Conservation (phyloP, 2,888 invertebrate genomes). For the Pseudococcus jackbeardsleyi region DNA sequence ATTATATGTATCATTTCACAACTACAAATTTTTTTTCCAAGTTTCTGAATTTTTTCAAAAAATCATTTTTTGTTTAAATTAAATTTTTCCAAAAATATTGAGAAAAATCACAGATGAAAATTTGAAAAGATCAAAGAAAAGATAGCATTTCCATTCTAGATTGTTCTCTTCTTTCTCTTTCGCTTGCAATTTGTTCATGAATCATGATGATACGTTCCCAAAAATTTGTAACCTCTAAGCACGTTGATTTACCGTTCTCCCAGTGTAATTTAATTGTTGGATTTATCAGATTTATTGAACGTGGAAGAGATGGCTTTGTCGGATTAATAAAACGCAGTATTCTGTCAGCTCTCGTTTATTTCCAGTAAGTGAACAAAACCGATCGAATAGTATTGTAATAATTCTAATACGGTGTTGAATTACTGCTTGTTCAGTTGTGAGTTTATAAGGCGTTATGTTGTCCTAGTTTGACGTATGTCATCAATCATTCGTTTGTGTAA, state of each 20-base stretch:
- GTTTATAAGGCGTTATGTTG: conserved; percentile 1
- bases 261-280: conserved; percentile 58
- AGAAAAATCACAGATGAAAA: conserved; percentile 18
- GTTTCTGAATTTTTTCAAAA: too few relatives aligned
- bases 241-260: conserved; percentile 60
- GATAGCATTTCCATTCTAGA: conserved; percentile 51
- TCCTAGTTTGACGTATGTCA: conserved; percentile 15
- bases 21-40: too few relatives aligned
- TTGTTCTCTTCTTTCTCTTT: conserved; percentile 29
- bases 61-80: neutral
- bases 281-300: conserved; percentile 57
- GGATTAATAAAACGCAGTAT: conserved; percentile 55
- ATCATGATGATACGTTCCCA: conserved; percentile 61
- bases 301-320: conserved; percentile 57
- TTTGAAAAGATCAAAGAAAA: conserved; percentile 14
- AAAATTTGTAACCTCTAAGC: conserved; percentile 62
- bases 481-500: neutral
- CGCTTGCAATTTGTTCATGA: conserved; percentile 19
- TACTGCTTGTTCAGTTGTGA: neutral
- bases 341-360: conserved; percentile 55
- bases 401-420: neutral
- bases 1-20: too few relatives aligned
- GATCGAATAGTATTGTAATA: neutral
- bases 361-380: conserved; percentile 53
- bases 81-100: neutral